Conservation (phyloP, 2,888 invertebrate genomes). For the Agrypnus murinus region DNA sequence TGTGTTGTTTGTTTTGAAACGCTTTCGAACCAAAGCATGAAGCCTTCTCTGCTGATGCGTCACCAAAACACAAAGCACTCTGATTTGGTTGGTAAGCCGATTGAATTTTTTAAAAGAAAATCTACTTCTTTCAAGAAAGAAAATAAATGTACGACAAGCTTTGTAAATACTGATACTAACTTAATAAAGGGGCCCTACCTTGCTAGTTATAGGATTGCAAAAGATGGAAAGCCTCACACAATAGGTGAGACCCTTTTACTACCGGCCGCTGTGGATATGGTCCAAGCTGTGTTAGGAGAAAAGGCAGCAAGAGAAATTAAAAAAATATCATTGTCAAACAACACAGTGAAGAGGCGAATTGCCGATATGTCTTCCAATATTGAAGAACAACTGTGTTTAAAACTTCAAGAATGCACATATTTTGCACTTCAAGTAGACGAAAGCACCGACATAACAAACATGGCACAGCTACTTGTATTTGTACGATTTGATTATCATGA, state of each 20-base stretch:
- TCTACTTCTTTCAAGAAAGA: no score
- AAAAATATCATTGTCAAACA: constrained; percentile 22
- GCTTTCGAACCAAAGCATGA: constrained; percentile 29
- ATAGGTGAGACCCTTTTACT: constrained; percentile 18
- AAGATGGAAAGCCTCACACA: constrained; percentile 19
- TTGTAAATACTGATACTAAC: no score
- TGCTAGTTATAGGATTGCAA: constrained; percentile 10
- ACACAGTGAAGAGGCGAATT: constrained; percentile 29
- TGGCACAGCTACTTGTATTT: constrained; percentile 17
- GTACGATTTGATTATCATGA: constrained; percentile 12
- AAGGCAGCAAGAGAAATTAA: background rate
- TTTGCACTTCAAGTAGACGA: no score
- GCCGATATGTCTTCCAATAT: constrained; percentile 17
- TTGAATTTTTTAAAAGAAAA: constrained; percentile 29
- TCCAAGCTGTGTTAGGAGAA: background rate
- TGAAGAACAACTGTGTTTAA: no score
- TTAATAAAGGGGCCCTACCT: no score
- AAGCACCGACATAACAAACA: constrained; percentile 18
- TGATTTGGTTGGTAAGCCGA: no score
- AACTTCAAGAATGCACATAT: no score
- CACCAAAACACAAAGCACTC: constrained; percentile 26
- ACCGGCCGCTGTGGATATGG: constrained; percentile 16
- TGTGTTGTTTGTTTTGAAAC: constrained; percentile 28
- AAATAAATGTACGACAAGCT: no score
- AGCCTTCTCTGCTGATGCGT: constrained; percentile 27